Conservation (phyloP, 2,113 vertebrate genomes). For the Nicator chloris region DNA sequence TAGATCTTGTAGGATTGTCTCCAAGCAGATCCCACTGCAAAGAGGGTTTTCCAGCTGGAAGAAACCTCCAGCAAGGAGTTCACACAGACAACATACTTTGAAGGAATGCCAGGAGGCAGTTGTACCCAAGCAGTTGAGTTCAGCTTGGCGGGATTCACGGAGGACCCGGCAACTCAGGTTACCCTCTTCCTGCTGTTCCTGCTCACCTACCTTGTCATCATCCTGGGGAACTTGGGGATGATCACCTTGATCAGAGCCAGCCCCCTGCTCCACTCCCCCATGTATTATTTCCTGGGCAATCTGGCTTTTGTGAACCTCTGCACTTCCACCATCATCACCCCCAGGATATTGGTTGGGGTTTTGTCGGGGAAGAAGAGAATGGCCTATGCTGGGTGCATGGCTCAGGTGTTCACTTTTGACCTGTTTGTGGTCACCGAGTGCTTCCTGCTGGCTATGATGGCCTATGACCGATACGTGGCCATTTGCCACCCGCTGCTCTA, state of each 20-base stretch:
- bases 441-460: background rate
- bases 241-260: background rate
- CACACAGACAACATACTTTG: rapidly evolving
- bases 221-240: background rate
- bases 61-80: background rate
- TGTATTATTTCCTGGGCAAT: background rate
- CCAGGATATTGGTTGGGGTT: background rate
- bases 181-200: background rate
- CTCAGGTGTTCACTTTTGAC: background rate
- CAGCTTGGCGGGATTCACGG: background rate
- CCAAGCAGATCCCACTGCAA: background rate
- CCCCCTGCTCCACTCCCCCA: background rate
- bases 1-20: background rate
- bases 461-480: background rate
- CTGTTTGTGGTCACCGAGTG: background rate
- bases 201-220: background rate
- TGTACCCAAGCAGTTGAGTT: background rate
- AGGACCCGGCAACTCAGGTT: background rate
- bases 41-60: background rate
- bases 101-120: background rate
- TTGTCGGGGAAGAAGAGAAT: background rate
- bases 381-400: background rate
- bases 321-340: background rate
- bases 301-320: conserved; percentile 6
- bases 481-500: background rate